These are phyloP conservation scores for Drosophila percnosoma DNA, from an alignment of 2,888 invertebrate genomes.

Conservation along the genomic window DNA sequence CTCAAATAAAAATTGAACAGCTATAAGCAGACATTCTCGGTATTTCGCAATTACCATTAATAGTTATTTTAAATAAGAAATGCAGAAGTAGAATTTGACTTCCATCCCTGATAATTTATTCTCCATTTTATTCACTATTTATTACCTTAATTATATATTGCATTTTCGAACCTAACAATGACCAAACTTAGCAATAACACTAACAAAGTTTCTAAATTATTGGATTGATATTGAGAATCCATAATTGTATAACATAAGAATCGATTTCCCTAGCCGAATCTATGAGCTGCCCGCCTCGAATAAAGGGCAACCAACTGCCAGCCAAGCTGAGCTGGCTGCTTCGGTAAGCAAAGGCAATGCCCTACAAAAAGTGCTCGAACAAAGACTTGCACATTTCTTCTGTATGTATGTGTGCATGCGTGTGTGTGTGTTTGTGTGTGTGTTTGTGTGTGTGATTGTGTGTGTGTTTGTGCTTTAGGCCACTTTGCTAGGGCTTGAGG, in stretches of 20 bases:
- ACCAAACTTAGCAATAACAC: not conserved
- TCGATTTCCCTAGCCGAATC: not conserved
- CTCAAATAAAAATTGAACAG: not conserved
- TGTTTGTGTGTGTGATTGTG: slow-evolving; percentile 9
- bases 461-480: slow-evolving; percentile 49
- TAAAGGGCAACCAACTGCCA: slow-evolving; percentile 33
- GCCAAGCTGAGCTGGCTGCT: not conserved
- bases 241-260: not conserved
- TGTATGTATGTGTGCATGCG: not conserved
- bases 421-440: slow-evolving; percentile 24
- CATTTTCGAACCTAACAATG: not conserved
- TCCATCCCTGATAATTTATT: not conserved
- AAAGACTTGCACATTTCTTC: slow-evolving; percentile 4
- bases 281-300: not conserved
- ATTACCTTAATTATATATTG: not conserved
- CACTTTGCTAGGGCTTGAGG: slow-evolving; percentile 71
- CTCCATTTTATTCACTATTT: not conserved
- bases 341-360: slow-evolving; percentile 48
- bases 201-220: not conserved
- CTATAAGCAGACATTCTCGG: not conserved
- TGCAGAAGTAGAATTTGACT: not conserved
- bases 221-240: not conserved
- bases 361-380: slow-evolving; percentile 50
- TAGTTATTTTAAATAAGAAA: not conserved
- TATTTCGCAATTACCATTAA: not conserved